Percentiles rank a stretch among this genome's conserved stretches.
Evolutionary conservation across 1,140 invertebrate genomes (phyloP).

Genomic region (Aphelinus atriplicis): DNA sequence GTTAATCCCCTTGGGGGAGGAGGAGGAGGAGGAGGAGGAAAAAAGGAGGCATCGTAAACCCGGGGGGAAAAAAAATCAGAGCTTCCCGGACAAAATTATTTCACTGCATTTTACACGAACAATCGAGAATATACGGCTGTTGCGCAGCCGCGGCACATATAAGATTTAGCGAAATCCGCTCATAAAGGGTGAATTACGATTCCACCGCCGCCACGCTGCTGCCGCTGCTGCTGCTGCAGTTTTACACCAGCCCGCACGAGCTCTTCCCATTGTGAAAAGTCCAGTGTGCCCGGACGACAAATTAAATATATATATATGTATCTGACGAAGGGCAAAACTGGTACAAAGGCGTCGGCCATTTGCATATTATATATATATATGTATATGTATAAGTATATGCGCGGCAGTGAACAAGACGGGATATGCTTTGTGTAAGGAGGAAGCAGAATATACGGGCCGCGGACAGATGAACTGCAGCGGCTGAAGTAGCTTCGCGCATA

Average conservation of each 20-base stretch:
- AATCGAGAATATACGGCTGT: constrained; percentile 18
- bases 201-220: constrained; percentile 44
- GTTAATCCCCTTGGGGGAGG: background rate
- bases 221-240: background rate
- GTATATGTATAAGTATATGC: background rate
- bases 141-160: constrained; percentile 14
- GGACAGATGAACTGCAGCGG: constrained; percentile 17
- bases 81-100: constrained; percentile 18
- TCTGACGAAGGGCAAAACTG: constrained; percentile 35
- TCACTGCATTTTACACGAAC: constrained; percentile 14
- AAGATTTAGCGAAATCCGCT: constrained; percentile 50
- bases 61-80: background rate
- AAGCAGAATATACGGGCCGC: constrained; percentile 17
- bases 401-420: background rate
- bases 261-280: constrained; percentile 26
- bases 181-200: constrained; percentile 53
- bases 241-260: background rate
- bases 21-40: background rate
- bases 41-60: background rate
- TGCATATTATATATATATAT: constrained; percentile 25
- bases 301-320: constrained; percentile 37
- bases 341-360: constrained; percentile 39
- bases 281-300: constrained; percentile 10
- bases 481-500: constrained; percentile 18
- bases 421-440: constrained; percentile 14